Conservation (phyloP, 2,888 invertebrate genomes). For the Neria commutata region DNA sequence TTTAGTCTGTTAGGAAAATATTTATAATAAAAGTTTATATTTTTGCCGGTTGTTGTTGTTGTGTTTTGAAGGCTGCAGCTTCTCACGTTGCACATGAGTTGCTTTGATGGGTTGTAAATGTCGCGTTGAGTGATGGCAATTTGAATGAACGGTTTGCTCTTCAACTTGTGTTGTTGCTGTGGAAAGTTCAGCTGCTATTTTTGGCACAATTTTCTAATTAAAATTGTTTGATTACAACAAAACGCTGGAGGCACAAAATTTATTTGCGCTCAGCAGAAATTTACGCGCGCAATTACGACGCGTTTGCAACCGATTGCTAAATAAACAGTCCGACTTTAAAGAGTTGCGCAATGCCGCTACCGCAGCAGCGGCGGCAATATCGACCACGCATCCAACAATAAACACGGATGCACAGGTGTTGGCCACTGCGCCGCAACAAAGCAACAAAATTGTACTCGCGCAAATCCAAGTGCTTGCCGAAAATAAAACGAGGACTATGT, state of each 20-base stretch:
- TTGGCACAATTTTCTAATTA: not conserved
- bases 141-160: conserved; percentile 11
- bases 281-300: not conserved
- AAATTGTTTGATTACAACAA: not conserved
- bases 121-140: conserved; percentile 12
- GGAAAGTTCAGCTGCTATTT: not conserved
- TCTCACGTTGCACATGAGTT: too few species aligned
- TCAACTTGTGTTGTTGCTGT: conserved; percentile 5
- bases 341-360: not conserved
- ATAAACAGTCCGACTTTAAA: not conserved
- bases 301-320: not conserved
- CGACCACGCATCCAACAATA: not conserved
- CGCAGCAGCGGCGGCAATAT: not conserved
- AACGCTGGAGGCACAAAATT: not conserved
- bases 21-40: too few species aligned
- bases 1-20: too few species aligned
- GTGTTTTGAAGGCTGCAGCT: too few species aligned
- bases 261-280: not conserved
- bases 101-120: not conserved
- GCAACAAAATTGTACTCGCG: too few species aligned
- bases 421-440: not conserved
- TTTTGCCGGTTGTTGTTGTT: too few species aligned
- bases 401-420: not conserved
- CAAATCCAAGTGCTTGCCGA: too few species aligned
- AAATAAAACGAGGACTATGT: too few species aligned